phyloP scores from a whole-genome alignment of 2,113 vertebrate species.

The Oceanites oceanicus region DNA sequence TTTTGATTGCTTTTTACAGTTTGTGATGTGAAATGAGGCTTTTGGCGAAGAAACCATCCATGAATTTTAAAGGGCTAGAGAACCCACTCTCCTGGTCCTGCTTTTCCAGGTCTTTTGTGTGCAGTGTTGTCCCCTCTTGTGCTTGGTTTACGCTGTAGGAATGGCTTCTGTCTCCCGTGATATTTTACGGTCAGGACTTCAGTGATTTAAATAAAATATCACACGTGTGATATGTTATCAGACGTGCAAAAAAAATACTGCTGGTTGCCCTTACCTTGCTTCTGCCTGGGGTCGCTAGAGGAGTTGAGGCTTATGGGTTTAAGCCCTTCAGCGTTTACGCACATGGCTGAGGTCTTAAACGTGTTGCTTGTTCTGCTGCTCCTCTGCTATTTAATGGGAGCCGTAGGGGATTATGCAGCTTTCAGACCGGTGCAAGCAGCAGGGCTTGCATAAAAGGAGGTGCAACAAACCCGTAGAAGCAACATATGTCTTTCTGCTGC shows the following conservation, averaged over 20 bases:
- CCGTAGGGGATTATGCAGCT: not conserved
- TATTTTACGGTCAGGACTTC: not conserved
- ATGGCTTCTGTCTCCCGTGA: not conserved
- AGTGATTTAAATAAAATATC: not conserved
- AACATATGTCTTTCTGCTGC: accelerated
- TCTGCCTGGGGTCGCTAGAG: not conserved
- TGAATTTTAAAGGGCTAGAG: not conserved
- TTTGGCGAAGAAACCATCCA: not conserved
- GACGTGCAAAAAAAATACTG: accelerated
- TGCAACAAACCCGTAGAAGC: not conserved
- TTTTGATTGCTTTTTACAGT: not conserved
- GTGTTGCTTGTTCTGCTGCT: not conserved
- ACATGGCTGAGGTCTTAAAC: not conserved
- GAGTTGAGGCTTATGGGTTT: not conserved
- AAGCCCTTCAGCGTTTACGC: not conserved
- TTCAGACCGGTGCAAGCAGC: not conserved
- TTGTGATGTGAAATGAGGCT: not conserved
- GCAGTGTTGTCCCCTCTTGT: accelerated
- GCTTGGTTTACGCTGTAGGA: not conserved
- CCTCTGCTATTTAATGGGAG: not conserved
- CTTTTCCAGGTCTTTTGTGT: not conserved
- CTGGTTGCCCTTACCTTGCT: not conserved
- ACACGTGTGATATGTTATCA: accelerated
- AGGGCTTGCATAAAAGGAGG: not conserved
- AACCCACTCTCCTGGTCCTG: not conserved